These are phyloP conservation scores for Bhutanitis thaidina DNA, from an alignment of 2,888 invertebrate species.

Conservation along the genomic window DNA sequence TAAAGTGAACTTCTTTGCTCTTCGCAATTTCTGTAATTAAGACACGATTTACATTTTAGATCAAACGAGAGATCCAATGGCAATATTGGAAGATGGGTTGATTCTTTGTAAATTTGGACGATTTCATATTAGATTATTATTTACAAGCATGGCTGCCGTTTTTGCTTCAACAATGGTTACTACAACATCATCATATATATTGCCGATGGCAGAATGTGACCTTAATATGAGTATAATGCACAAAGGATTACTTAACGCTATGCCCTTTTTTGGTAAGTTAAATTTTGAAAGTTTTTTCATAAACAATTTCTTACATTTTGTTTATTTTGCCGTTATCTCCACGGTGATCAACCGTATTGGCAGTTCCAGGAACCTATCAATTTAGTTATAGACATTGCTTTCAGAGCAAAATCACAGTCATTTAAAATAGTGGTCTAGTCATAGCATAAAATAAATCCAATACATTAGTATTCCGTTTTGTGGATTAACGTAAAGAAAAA, in stretches of 20 bases:
- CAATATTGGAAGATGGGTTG: conserved; percentile 45
- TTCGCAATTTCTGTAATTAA: background rate
- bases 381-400: too few species aligned
- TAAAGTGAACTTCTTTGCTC: too few species aligned
- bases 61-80: conserved; percentile 37
- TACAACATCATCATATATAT: conserved; percentile 45
- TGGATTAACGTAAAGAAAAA: too few species aligned
- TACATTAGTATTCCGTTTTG: too few species aligned
- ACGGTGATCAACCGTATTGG: too few species aligned
- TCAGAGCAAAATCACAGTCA: too few species aligned
- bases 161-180: conserved; percentile 40
- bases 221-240: conserved; percentile 45
- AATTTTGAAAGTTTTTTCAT: too few species aligned
- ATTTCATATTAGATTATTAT: conserved; percentile 42
- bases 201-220: conserved; percentile 53
- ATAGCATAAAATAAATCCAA: too few species aligned
- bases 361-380: too few species aligned
- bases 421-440: too few species aligned
- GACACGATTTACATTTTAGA: conserved; percentile 13
- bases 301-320: too few species aligned
- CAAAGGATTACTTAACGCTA: conserved; percentile 47
- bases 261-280: conserved; percentile 48
- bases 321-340: too few species aligned
- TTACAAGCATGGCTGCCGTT: conserved; percentile 37
- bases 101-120: conserved; percentile 44